A percentile compares a stretch with the other conserved stretches of the same genome.
These are phyloP conservation scores for Psittacus erithacus DNA, from an alignment of 2,113 vertebrate genomes.

Conservation along the genomic window DNA sequence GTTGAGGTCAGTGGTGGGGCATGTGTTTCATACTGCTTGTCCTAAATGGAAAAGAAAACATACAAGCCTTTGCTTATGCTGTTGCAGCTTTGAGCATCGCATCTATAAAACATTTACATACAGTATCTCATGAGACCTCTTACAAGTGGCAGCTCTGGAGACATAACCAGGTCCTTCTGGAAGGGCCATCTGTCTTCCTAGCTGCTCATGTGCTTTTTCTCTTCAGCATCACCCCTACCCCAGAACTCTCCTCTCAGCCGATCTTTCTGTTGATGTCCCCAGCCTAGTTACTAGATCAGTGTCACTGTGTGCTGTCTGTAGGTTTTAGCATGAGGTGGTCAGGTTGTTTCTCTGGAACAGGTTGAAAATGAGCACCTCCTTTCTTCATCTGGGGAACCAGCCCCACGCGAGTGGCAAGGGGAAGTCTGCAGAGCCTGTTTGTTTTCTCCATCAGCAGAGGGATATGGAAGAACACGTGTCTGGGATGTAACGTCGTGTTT, in stretches of 20 bases:
- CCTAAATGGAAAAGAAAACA: slow-evolving; percentile 23
- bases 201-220: not conserved
- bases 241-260: not conserved
- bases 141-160: not conserved
- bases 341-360: not conserved
- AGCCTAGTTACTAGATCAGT: not conserved
- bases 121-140: not conserved
- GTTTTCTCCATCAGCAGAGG: not conserved
- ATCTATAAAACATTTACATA: slow-evolving; percentile 6
- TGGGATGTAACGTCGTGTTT: not conserved
- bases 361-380: not conserved
- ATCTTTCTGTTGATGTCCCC: not conserved
- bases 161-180: not conserved
- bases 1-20: slow-evolving; percentile 18
- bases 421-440: not conserved
- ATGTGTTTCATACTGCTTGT: slow-evolving; percentile 16
- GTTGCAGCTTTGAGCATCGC: not conserved
- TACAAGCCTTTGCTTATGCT: not conserved
- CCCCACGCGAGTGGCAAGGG: accelerated
- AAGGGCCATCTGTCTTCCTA: not conserved
- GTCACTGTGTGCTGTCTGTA: not conserved
- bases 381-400: not conserved
- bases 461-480: not conserved
- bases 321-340: not conserved
- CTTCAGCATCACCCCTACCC: not conserved